phyloP scores from a whole-genome alignment of 2,797 vertebrate species.

The Sebastolobus altivelis region DNA sequence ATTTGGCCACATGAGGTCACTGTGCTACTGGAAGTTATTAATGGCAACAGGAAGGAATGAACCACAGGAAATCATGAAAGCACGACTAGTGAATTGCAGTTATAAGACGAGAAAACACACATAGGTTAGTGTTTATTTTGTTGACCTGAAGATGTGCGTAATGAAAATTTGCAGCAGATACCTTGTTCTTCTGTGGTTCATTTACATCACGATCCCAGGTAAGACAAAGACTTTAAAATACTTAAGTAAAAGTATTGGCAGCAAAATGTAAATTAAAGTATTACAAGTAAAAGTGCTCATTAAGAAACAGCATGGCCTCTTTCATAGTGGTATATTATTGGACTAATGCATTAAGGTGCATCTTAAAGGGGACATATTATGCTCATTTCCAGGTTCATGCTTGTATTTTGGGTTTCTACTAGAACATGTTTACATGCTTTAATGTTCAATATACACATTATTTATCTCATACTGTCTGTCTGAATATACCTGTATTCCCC shows the following conservation, averaged over 20 bases:
- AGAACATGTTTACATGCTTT: no score
- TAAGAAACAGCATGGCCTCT: neutral
- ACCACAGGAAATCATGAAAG: neutral
- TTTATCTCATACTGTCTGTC: no score
- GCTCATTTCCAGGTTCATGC: no score
- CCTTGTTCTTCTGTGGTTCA: neutral
- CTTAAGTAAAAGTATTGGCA: neutral
- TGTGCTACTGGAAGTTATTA: neutral
- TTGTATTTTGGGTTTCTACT: no score
- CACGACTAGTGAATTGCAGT: no score
- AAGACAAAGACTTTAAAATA: neutral
- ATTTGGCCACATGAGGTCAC: slow-evolving; percentile 27
- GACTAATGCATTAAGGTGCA: neutral
- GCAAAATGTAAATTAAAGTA: neutral
- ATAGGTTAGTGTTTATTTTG: neutral
- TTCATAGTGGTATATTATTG: no score
- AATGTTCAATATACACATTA: no score
- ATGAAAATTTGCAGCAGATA: neutral
- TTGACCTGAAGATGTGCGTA: neutral
- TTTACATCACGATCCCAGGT: neutral
- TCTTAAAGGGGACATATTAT: neutral
- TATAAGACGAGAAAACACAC: neutral
- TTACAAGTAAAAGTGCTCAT: neutral
- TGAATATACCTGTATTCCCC: no score
- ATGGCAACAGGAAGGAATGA: neutral